A percentile compares a stretch with the other conserved stretches of the same genome.
Evolutionary conservation across 2,888 invertebrate genomes (phyloP).

Genomic region (Synergus umbraculus): DNA sequence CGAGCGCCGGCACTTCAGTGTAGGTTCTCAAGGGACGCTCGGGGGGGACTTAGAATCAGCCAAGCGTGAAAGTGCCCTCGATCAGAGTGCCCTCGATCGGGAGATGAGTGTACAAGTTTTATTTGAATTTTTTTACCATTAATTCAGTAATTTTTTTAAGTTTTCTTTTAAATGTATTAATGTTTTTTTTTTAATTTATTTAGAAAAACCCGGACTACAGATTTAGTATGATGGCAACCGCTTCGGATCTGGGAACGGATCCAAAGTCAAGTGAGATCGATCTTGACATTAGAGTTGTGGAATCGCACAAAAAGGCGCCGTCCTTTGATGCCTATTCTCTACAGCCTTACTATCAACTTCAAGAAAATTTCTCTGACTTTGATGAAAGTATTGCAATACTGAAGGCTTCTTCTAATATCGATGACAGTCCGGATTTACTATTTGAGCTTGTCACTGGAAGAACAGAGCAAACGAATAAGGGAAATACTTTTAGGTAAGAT

Average conservation of each 20-base stretch:
- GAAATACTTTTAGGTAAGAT: slow-evolving; percentile 80
- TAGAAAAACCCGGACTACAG: slow-evolving; percentile 83
- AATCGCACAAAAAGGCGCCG: slow-evolving; percentile 92
- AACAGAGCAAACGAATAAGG: slow-evolving; percentile 91
- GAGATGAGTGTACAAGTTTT: no score
- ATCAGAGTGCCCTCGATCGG: no score
- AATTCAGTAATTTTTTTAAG: no score
- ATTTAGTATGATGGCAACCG: slow-evolving; percentile 86
- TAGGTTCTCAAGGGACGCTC: no score
- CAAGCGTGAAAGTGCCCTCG: no score
- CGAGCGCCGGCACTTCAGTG: no score
- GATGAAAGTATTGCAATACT: slow-evolving; percentile 84
- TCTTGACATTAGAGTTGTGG: slow-evolving; percentile 90
- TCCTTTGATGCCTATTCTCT: slow-evolving; percentile 83
- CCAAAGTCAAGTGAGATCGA: slow-evolving; percentile 85
- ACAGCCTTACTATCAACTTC: slow-evolving; percentile 79
- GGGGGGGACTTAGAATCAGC: no score
- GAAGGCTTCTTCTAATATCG: slow-evolving; percentile 87
- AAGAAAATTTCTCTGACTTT: slow-evolving; percentile 87
- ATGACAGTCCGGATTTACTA: slow-evolving; percentile 83
- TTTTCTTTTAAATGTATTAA: neutral
- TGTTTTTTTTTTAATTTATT: slow-evolving; percentile 44
- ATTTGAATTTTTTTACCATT: no score
- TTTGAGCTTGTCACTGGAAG: slow-evolving; percentile 90
- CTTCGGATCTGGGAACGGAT: slow-evolving; percentile 86